Evolutionary conservation across 2,113 vertebrate species (phyloP).

Genomic region (Callocephalon fimbriatum): DNA sequence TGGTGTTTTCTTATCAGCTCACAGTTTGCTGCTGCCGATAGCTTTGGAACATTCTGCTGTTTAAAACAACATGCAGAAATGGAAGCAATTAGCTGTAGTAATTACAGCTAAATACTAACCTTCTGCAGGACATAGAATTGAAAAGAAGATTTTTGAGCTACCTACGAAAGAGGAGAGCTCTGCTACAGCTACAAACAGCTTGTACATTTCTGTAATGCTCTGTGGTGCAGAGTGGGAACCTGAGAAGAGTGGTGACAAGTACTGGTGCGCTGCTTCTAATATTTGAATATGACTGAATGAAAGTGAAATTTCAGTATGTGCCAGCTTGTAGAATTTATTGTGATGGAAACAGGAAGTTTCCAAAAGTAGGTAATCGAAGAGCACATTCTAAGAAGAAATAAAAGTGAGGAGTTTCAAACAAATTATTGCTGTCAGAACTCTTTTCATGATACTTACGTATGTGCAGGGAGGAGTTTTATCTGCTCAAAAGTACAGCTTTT

Average conservation of each 20-base stretch:
- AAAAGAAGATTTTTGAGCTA: not conserved
- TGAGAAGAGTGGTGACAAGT: not conserved
- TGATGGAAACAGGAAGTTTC: not conserved
- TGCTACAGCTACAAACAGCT: fast-evolving
- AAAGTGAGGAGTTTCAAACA: not conserved
- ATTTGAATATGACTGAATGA: not conserved
- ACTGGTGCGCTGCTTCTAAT: not conserved
- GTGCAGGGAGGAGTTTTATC: not conserved
- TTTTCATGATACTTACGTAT: fast-evolving
- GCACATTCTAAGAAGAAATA: fast-evolving
- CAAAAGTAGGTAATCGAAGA: not conserved
- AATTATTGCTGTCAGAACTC: not conserved
- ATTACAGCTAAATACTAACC: not conserved
- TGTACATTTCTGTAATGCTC: fast-evolving
- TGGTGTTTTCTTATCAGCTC: not conserved
- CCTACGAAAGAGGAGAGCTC: not conserved
- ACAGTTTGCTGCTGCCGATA: not conserved
- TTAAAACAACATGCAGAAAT: not conserved
- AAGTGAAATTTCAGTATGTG: not conserved
- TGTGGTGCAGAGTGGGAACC: not conserved
- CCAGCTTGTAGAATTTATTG: not conserved
- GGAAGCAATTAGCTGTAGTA: not conserved
- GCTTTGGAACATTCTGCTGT: not conserved
- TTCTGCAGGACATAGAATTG: fast-evolving
- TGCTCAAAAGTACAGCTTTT: not conserved